Conservation (phyloP, 2,113 vertebrate genomes). For the Choloepus hoffmanni region DNA sequence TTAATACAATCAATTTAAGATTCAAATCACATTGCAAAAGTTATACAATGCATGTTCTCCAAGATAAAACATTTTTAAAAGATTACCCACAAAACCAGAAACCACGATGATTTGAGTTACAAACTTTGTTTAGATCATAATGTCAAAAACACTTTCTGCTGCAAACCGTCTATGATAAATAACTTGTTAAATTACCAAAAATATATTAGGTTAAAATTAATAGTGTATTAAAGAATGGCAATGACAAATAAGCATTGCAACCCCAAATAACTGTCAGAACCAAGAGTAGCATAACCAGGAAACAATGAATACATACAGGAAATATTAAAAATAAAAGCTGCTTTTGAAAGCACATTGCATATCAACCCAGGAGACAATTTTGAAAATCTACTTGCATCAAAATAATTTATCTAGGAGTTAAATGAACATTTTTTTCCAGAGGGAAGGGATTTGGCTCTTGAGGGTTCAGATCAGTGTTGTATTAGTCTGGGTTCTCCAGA, state of each 20-base stretch:
- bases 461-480: not conserved
- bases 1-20: not conserved
- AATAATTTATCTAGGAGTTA: not conserved
- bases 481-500: no score
- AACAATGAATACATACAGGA: not conserved
- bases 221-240: not conserved
- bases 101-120: not conserved
- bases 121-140: not conserved
- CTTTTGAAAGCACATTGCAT: not conserved
- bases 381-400: not conserved
- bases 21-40: not conserved
- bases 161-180: not conserved
- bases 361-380: not conserved
- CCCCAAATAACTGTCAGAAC: not conserved
- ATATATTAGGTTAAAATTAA: conserved; percentile 7
- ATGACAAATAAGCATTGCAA: not conserved
- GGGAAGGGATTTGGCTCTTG: not conserved
- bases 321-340: conserved; percentile 4
- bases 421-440: not conserved
- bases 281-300: not conserved
- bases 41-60: not conserved
- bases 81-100: not conserved
- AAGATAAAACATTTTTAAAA: not conserved
- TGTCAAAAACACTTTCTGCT: not conserved
- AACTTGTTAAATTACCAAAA: not conserved